phyloP scores from a whole-genome alignment of 2,797 vertebrate genomes.

The Poeciliopsis infans region DNA sequence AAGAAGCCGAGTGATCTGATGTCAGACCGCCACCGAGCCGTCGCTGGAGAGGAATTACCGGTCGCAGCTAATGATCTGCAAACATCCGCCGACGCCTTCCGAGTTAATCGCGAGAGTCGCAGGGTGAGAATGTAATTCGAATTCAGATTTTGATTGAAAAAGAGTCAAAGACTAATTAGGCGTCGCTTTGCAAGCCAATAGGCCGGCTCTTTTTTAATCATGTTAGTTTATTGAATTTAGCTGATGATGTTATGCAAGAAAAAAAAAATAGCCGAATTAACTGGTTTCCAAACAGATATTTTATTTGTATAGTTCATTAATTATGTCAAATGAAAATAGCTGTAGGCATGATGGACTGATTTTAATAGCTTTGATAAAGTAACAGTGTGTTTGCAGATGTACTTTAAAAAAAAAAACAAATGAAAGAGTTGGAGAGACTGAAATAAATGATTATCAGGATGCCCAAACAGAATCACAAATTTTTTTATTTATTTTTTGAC shows the following conservation, averaged over 20 bases:
- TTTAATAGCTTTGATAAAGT: not conserved
- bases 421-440: not conserved
- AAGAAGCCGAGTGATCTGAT: constrained; percentile 76
- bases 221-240: not conserved
- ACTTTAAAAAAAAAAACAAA: not conserved
- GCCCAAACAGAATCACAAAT: not conserved
- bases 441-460: not conserved
- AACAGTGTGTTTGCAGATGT: not conserved
- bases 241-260: not conserved
- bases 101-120: constrained; percentile 41
- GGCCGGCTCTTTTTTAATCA: not conserved
- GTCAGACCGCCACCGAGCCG: constrained; percentile 69
- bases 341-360: not conserved
- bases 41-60: constrained; percentile 66
- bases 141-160: constrained; percentile 24
- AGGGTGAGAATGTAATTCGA: constrained; percentile 2
- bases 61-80: constrained; percentile 59
- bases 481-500: not conserved
- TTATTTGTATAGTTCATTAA: not conserved
- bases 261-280: not conserved
- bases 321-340: not conserved
- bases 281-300: not conserved
- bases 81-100: constrained; percentile 45
- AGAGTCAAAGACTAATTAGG: not conserved
- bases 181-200: not conserved